Base-by-base conservation (phyloP, 2,797 vertebrate genomes). In the Oryzias sinensis region DNA sequence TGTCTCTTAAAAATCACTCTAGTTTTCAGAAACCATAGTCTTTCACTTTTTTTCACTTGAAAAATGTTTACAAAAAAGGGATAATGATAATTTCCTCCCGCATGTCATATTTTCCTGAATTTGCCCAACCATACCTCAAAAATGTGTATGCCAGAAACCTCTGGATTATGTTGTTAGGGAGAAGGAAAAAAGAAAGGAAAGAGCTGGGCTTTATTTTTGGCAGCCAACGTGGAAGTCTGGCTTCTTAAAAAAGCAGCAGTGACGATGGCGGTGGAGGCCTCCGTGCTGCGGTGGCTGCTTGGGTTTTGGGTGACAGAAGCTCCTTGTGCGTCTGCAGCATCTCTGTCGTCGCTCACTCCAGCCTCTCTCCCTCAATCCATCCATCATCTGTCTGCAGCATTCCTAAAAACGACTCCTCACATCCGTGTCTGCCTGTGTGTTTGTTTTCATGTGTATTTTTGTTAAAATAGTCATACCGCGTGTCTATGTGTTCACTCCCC, bases 191-290 rank as follows among this genome's bases (percentile, higher is more conserved):
- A 67, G 68, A 56, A 49, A 11, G 53, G 63, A 75, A 81, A 64
- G 46, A 53, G 50, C 47, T 49, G 40, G 15, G 44, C 37, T 69
- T 57, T 84, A 73, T 80, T 80, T 77, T 70, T 74, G 74, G 73
- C 58, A 50, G 62, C 16, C 53, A 45, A 68, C 40, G 6, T 66
- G 58, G 74, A 80, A 69, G 64, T 66, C 64, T 76, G 65, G 46
- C 40, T 65, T 80, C 70, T 74, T 72, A 68, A 79, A 76, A 66
- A 49, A 66, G 76, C 50, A 46, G 60, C 42, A 48, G 67, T 25
- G 43, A 48, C 9, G 1, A 51, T 0, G 45, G 57, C 16, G 16
- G 53, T 14, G 44, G 43, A 40, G 61, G 65, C 24, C 13, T 65
- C 61, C n/a, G 4, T 65, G n/a, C 67, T n/a, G 7, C 2, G 14